Percentiles rank a stretch among this genome's conserved stretches.
Evolutionary conservation across 2,797 vertebrate species (phyloP).

Genomic region (Eidolon dupreanum): DNA sequence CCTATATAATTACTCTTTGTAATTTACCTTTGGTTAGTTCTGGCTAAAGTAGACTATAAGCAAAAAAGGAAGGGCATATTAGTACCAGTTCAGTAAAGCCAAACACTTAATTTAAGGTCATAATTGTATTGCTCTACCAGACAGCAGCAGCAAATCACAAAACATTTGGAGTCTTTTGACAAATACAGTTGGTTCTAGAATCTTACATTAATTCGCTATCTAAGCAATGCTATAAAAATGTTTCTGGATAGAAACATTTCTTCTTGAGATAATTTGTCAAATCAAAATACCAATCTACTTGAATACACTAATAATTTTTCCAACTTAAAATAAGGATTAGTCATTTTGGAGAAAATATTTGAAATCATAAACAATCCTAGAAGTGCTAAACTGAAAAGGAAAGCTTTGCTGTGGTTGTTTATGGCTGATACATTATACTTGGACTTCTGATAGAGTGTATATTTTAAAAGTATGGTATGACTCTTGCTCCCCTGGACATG

Average conservation of each 20-base stretch:
- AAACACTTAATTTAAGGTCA: neutral
- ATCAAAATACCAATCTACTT: neutral
- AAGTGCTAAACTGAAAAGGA: neutral
- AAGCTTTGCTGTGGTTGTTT: neutral
- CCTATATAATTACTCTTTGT: neutral
- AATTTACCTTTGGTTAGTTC: neutral
- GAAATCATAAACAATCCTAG: neutral
- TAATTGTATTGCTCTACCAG: neutral
- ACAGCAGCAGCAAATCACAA: neutral
- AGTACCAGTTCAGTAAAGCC: neutral
- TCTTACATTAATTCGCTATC: neutral
- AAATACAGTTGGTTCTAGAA: neutral
- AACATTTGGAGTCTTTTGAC: neutral
- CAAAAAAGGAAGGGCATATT: neutral
- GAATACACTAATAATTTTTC: neutral
- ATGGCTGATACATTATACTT: neutral
- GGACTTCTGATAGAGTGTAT: neutral
- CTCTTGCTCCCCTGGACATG: neutral
- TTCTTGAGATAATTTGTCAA: neutral
- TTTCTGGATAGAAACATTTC: neutral
- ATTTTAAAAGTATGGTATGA: neutral
- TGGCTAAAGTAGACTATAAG: neutral
- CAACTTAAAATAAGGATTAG: neutral
- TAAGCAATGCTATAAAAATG: neutral
- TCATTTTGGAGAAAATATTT: neutral